Conservation (phyloP, 1,140 invertebrate species). For the Chironomus tepperi region DNA sequence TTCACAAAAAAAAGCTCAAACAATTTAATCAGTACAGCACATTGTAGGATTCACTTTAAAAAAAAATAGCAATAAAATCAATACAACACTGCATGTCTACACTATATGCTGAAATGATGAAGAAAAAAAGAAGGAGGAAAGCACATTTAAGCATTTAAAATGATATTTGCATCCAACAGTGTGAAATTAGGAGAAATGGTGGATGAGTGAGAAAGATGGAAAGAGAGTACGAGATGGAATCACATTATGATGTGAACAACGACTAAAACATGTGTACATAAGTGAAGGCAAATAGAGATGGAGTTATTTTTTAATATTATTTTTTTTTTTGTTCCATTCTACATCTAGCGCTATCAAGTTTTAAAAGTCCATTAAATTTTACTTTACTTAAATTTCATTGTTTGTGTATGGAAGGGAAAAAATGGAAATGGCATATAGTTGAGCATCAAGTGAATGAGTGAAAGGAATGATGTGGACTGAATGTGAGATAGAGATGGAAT, state of each 20-base stretch:
- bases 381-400: background rate
- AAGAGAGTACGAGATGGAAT: background rate
- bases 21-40: no score
- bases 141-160: background rate
- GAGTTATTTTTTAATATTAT: background rate
- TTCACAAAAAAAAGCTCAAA: no score
- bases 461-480: background rate
- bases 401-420: background rate
- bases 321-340: background rate
- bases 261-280: background rate
- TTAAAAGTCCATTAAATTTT: conserved; percentile 14
- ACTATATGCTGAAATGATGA: no score
- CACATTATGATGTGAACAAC: background rate
- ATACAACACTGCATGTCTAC: no score
- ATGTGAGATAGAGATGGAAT: background rate
- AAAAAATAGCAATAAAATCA: no score
- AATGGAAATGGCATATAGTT: no score
- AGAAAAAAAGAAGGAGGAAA: no score
- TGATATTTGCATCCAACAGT: background rate
- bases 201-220: background rate
- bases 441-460: no score
- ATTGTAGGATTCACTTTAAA: no score
- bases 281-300: background rate
- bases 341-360: background rate
- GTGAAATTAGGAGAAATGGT: background rate